Percentiles rank a stretch among this genome's conserved stretches.
phyloP scores from a whole-genome alignment of 2,113 vertebrate species.

The Dendropsophus ebraccatus region DNA sequence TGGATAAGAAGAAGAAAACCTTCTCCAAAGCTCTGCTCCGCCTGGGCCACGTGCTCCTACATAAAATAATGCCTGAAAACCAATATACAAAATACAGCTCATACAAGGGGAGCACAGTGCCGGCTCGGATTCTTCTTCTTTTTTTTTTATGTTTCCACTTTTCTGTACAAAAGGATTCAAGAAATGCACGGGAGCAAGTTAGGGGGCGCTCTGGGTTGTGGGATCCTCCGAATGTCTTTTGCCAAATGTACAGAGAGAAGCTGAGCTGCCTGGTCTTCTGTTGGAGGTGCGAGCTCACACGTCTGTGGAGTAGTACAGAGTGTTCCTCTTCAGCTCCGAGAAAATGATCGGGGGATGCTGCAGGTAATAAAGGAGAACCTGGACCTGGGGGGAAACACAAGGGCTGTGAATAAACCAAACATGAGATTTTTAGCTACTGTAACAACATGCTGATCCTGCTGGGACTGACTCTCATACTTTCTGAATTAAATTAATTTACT shows the following conservation, averaged over 20 bases:
- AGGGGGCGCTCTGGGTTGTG: slow-evolving; percentile 57
- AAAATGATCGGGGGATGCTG: slow-evolving; percentile 95
- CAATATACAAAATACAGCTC: slow-evolving; percentile 67
- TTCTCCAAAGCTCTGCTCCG: slow-evolving; percentile 64
- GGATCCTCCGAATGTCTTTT: slow-evolving; percentile 61
- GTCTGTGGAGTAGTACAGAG: slow-evolving; percentile 97
- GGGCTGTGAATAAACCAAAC: neutral
- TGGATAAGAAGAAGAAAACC: slow-evolving; percentile 21
- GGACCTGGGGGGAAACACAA: slow-evolving; percentile 77
- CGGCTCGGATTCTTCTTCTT: slow-evolving; percentile 41
- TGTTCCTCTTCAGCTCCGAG: slow-evolving; percentile 93
- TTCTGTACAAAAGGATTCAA: slow-evolving; percentile 69
- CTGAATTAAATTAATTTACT: no score
- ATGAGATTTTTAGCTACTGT: no score
- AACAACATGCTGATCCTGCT: no score
- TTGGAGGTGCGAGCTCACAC: slow-evolving; percentile 75
- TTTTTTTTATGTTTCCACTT: slow-evolving; percentile 36
- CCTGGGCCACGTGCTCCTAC: slow-evolving; percentile 69
- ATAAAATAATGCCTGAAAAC: slow-evolving; percentile 68
- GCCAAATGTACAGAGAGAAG: slow-evolving; percentile 51
- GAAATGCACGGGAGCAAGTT: slow-evolving; percentile 64
- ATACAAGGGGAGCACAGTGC: slow-evolving; percentile 67
- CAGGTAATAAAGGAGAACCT: slow-evolving; percentile 97
- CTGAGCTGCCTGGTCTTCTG: slow-evolving; percentile 33
- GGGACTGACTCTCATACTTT: no score